Base-by-base conservation (phyloP, 2,113 vertebrate species). In the Epinephelus moara region DNA sequence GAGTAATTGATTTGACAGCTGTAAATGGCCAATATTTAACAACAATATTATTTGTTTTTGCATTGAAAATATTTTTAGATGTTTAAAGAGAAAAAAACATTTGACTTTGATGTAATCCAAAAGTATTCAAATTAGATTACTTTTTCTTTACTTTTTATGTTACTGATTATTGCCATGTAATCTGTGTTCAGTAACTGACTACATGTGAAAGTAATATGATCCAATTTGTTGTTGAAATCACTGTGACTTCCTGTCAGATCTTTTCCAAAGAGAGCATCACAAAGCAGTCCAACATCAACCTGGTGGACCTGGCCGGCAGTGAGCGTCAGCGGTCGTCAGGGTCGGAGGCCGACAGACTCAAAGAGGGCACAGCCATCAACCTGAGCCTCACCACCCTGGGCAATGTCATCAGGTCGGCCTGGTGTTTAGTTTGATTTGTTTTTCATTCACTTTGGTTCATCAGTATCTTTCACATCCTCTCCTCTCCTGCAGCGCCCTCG, bases 251-350 rank as follows among this genome's bases (percentile, higher is more conserved):
- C 47, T 78, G 60, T 84, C 78, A 98, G 97, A 95, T 97, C 60
- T 97, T 97, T 72, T 94, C 94, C 7, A 96, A 96, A 85, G 95
- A 95, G 85, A 95, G 92, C 81, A 95, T 96, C 92, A 98, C 96
- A 6, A 97, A 97, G 64, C 95, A 97, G 80, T 96, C 97, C 81
- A 96, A 94, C 85, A 95, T 97, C 79, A 96, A 97, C 81, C 73
- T 98, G 90, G 97, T 97, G 89, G 97, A 97, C 86, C 81, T 98
- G 89, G 97, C 96, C 1, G 97, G 97, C 84, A 97, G 97, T 25
- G 96, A 97, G 88, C 95, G 97, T 18, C 97, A 97, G 93, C 94
- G 95, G 56, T 95, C 94, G 2, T 95, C 96, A 0, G 95, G 96
- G 21, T 96, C 96, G 0, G 97, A 98, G 93, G 96, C 96, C 5